Evolutionary conservation across 1,140 invertebrate species (phyloP), one percentile per base, ranked within the genome.

Genomic region (Drosophila seguyi): DNA sequence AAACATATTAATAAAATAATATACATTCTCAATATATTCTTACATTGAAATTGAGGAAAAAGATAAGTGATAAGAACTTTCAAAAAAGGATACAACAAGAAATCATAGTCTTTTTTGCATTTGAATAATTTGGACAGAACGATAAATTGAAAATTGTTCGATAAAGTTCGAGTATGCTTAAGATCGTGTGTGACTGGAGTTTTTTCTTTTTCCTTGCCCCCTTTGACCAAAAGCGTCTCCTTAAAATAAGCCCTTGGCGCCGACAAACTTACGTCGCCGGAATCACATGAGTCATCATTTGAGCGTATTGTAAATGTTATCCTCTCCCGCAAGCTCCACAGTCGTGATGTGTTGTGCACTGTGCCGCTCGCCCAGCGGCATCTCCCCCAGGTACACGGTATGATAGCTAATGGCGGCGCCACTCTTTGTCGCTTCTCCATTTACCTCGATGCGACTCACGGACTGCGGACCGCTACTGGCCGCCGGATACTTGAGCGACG

Each of bases 271-370:
- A 60, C 79, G 79, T 61, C 84, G 85, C 76, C 91, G 82, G 77
- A 92, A 92, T 92, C 91, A 92, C 91, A 92, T 83, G 68, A 92
- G 77, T 92, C 91, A 92, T 92, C 91, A 92, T 92, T 92, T 92
- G 78, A 92, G 85, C 79, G 91, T 92, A 86, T 92, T 92, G 73
- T 92, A 92, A 74, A 92, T 92, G 76, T 92, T 92, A 72, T 92
- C 91, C 57, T 87, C 86, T 8, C 85, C 85, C 34, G 86, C 86
- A 44, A 90, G 55, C 44, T 91, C 83, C 34, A 92, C 88, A 22
- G 85, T 92, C 47, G 91, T 92, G 16, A 92, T 68, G 52, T 88
- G 86, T 16, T 88, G 86, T 18, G 65, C 55, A 14, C 59, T 68
- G 59, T 84, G 84, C n/a, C 81, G 50, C 52, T 88, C 85, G 1